Evolutionary conservation across 2,888 invertebrate species (phyloP).

Genomic region (Rhorus exstirpatorius): DNA sequence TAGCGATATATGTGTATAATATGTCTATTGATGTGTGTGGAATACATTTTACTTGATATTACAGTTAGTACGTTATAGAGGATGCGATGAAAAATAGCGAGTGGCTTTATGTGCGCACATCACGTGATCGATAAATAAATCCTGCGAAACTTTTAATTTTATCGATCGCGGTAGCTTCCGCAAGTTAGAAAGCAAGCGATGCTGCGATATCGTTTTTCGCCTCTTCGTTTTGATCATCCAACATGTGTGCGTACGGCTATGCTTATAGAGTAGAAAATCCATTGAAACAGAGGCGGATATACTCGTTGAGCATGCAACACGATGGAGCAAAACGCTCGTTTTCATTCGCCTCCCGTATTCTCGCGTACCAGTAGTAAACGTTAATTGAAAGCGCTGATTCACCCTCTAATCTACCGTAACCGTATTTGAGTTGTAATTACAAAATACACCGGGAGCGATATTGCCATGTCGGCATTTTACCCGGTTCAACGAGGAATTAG

Average conservation of each 20-base stretch:
- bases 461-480: constrained; percentile 69
- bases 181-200: constrained; percentile 31
- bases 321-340: constrained; percentile 59
- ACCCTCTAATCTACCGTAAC: constrained; percentile 83
- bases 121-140: constrained; percentile 50
- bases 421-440: constrained; percentile 83
- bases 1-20: too few species aligned
- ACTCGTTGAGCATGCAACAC: constrained; percentile 35
- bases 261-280: constrained; percentile 78
- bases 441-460: constrained; percentile 80
- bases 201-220: constrained; percentile 43
- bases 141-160: constrained; percentile 62
- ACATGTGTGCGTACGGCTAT: constrained; percentile 28
- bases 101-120: too few species aligned
- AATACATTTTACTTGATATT: neutral
- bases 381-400: constrained; percentile 85
- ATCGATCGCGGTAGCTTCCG: constrained; percentile 60
- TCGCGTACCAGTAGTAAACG: constrained; percentile 79
- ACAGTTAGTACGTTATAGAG: neutral
- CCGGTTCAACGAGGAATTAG: constrained; percentile 50
- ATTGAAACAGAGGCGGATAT: constrained; percentile 79
- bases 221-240: constrained; percentile 44
- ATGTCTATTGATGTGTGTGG: too few species aligned
- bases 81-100: too few species aligned
- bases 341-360: constrained; percentile 65